Base-by-base conservation (phyloP, 2,797 vertebrate genomes). In the Pempheris klunzingeri region DNA sequence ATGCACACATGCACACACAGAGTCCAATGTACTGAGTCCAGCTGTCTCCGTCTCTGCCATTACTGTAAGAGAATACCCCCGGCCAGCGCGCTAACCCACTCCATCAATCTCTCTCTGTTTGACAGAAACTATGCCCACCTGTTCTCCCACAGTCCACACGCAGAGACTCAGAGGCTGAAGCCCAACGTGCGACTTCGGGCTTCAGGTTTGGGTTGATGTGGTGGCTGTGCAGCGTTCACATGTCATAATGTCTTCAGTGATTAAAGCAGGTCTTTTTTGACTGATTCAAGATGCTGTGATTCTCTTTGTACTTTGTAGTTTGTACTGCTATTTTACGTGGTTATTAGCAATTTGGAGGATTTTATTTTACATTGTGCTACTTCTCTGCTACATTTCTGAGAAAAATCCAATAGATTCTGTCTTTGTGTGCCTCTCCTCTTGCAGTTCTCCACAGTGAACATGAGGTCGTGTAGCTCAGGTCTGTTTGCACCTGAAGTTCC, bases 111-210 rank as follows among this genome's bases (percentile, higher is more conserved):
- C 88, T 46, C 71, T 78, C 76, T 65, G 88, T 82, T 59, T 94
- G 95, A 95, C 95, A 94, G 92, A 80, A 92, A 91, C 90, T 94
- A 95, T 95, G 93, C 72, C 93, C 95, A 95, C 95, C 95, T 96
- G 95, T 95, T 95, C 88, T 85, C 86, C 88, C 90, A 91, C 82
- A 81, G 81, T 89, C 90, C 81, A 53, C 82, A 80, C 36, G 32
- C 81, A 66, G 73, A 78, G 39, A 77, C 87, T 68, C 68, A 30
- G 84, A 32, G 70, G 47, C 77, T 32, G 55, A 38, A 61, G 55
- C 52, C 61, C 61, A 41, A 47, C 24, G 24, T n/a, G 41, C 17
- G 50, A 71, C 77, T 81, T 50, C 60, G 13, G 64, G 75, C 66
- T 74, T 74, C 83, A 85, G 81, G 84, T 89, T 82, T 55, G 80